Percentiles rank a stretch among this genome's conserved stretches.
phyloP scores from a whole-genome alignment of 2,797 vertebrate genomes.

The Cottoperca gobio region DNA sequence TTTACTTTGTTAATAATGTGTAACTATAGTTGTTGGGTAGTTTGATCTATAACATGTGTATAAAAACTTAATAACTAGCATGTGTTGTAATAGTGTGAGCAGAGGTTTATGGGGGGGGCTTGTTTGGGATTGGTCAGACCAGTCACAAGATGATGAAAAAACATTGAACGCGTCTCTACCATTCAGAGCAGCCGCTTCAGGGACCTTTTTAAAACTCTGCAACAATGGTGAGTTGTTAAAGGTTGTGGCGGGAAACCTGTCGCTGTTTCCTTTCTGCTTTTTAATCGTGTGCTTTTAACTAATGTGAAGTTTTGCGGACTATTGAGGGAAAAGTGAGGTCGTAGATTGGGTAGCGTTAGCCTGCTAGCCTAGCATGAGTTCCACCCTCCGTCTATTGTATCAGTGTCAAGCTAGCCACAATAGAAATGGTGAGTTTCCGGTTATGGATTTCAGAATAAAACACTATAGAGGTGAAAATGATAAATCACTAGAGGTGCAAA shows the following conservation, averaged over 20 bases:
- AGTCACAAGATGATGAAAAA: conserved; percentile 74
- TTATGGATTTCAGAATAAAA: conserved; percentile 54
- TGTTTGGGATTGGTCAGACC: conserved; percentile 63
- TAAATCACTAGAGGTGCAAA: no score
- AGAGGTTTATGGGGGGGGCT: conserved; percentile 18
- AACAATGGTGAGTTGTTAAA: conserved; percentile 71
- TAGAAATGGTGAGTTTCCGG: conserved; percentile 7
- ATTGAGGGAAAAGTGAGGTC: conserved; percentile 34
- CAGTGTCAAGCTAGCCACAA: not conserved
- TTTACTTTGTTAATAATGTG: no score
- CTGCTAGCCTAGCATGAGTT: conserved; percentile 73
- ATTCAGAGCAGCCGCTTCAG: conserved; percentile 60
- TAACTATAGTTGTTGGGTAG: not conserved
- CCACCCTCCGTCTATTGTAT: conserved; percentile 45
- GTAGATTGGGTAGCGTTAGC: conserved; percentile 59
- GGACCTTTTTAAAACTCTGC: conserved; percentile 44
- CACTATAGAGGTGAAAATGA: fast-evolving
- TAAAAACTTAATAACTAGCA: no score
- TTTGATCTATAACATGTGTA: not conserved
- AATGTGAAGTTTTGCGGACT: conserved; percentile 22
- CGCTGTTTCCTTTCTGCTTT: fast-evolving
- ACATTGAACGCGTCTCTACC: conserved; percentile 55
- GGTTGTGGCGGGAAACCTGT: not conserved
- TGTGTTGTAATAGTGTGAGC: no score
- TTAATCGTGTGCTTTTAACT: not conserved